Base-by-base conservation (phyloP, 2,797 vertebrate genomes). In the Scolopax bukidnonensis region DNA sequence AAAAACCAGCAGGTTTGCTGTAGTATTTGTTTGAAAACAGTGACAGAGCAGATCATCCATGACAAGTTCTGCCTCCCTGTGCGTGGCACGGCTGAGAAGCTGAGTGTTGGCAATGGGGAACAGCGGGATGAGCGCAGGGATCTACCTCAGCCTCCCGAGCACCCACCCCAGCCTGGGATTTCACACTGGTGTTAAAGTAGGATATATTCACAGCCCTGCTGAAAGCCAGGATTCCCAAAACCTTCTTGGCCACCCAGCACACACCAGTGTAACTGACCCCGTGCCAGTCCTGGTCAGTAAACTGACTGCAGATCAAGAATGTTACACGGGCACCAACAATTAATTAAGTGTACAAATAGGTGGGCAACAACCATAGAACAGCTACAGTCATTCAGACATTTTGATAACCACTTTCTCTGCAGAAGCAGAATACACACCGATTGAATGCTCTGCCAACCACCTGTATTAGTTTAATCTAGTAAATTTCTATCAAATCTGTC, bases 91-190 rank as follows among this genome's bases (percentile, higher is more conserved):
- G 64, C 56, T 74, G 2, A 56, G 64, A 18, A 65, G 57, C 12
- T 2, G 16, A 41, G 19, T 14, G 50, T 0, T 87, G 60, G 54
- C 69, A 80, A 38, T 3, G 20, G 60, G 23, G 20, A 78, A 43
- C 41, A 85, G 54, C 4, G 0, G 19, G 45, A 65, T 0, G 1
- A 89, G 53, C 2, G 9, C 64, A 76, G 54, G 33, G 38, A 83
- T 78, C n/a, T 12, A 41, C 8, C 33, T 54, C 65, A 47, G 70
- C 16, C 51, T 90, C 68, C 59, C 6, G 13, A 59, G 64, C 23
- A 27, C 33, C 11, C 0, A 0, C 9, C 23, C 68, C 15, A 54
- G 47, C 7, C 51, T 5, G 4, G 4, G 32, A 68, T 40, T 88
- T 80, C 71, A 78, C 41, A 57, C 47, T 11, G 77, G 41, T 53